Percentiles rank a stretch among this genome's conserved stretches.
Evolutionary conservation across 2,888 invertebrate genomes (phyloP).

Genomic region (Subacronicta megacephala): DNA sequence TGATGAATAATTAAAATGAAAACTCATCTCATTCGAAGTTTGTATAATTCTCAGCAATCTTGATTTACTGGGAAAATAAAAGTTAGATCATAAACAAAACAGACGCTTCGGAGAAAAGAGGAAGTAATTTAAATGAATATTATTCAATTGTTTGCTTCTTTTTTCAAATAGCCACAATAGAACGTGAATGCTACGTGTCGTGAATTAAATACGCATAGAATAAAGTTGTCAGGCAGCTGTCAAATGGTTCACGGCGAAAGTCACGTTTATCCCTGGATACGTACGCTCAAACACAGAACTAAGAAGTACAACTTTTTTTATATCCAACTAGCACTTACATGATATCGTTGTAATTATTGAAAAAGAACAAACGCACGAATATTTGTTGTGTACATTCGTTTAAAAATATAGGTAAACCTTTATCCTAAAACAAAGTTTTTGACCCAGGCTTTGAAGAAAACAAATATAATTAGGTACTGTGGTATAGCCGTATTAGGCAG

Average conservation of each 20-base stretch:
- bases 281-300: neutral
- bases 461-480: too few species aligned
- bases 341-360: too few species aligned
- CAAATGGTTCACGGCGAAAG: conserved; percentile 33
- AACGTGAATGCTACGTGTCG: conserved; percentile 38
- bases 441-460: too few species aligned
- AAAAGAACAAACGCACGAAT: too few species aligned
- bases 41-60: neutral
- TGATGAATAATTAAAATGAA: neutral
- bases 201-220: conserved; percentile 59
- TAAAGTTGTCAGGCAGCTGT: conserved; percentile 61
- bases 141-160: conserved; percentile 27
- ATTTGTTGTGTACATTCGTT: too few species aligned
- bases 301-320: too few species aligned
- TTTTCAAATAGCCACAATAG: conserved; percentile 37
- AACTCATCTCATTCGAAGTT: neutral
- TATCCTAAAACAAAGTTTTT: too few species aligned
- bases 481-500: too few species aligned
- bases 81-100: conserved; percentile 25
- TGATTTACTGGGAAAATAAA: conserved; percentile 28
- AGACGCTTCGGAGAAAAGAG: conserved; percentile 28
- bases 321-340: too few species aligned
- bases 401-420: too few species aligned
- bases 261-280: conserved; percentile 25
- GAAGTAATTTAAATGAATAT: conserved; percentile 33